Evolutionary conservation across 2,113 vertebrate species (phyloP), one percentile per base, ranked within the genome.

Genomic region (Emydocephalus ijimae): DNA sequence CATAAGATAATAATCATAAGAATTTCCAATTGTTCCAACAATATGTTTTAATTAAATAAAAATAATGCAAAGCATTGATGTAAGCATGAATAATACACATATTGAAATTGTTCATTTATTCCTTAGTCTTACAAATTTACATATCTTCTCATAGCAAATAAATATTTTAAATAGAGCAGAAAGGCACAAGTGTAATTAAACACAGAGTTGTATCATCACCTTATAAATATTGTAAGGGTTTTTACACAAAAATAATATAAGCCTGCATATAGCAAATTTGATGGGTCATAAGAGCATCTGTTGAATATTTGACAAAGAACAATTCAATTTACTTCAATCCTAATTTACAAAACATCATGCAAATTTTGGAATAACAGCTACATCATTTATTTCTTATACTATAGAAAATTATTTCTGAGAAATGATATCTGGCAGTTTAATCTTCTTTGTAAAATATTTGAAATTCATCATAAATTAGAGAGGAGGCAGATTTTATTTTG

Each of bases 161-260:
- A 97, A 96, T 97, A 96, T 97, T 97, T 96, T 96, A 96, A 97
- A 96, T 95, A 88, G 88, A 97, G 90, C 90, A 97, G 94, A 97
- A 96, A 96, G 94, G 95, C 92, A 95, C 94, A 96, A 96, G 95
- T 74, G 92, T 97, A 97, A 97, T 96, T 97, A 97, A 97, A 96
- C 95, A 92, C 94, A 95, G 64, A 89, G 91, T 96, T 96, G 39
- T 91, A 95, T 89, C 89, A 96, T 96, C 89, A 94, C 57, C 92
- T 95, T 94, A 97, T 97, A 95, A 96, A 97, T 97, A 96, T 96
- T 97, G 96, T 93, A 97, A 95, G 94, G 94, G 91, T 88, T 97
- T 97, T 96, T 97, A 94, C 89, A 97, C 96, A 95, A 97, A 97
- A 97, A 95, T 96, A 96, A 94, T 95, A 96, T 95, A 95, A 96